Conservation (phyloP, 2,888 invertebrate species). For the Drosophila pseudotakahashii region DNA sequence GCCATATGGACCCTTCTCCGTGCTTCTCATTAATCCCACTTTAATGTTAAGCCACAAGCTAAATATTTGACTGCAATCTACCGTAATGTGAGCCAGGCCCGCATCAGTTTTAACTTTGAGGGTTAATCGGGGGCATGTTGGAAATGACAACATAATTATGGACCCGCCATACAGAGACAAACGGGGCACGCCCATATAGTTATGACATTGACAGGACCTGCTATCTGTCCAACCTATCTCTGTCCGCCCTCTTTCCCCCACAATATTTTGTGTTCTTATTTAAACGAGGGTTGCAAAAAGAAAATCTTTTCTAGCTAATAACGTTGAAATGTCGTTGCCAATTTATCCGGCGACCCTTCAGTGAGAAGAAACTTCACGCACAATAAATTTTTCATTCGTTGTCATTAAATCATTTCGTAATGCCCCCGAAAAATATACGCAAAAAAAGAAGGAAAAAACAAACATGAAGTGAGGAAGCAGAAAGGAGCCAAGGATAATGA, state of each 20-base stretch:
- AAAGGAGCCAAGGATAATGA: constrained; percentile 60
- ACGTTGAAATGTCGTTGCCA: constrained; percentile 60
- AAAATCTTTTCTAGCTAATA: constrained; percentile 51
- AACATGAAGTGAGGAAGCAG: constrained; percentile 18
- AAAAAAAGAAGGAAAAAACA: constrained; percentile 44
- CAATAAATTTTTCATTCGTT: constrained; percentile 82
- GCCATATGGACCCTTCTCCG: neutral
- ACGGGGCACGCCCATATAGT: constrained; percentile 68
- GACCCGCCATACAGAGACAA: constrained; percentile 53
- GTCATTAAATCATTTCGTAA: constrained; percentile 81
- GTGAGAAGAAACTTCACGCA: constrained; percentile 75
- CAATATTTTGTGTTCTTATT: constrained; percentile 1
- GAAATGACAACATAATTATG: constrained; percentile 74
- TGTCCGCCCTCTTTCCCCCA: neutral
- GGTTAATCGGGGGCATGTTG: constrained; percentile 56
- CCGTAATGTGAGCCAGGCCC: constrained; percentile 51
- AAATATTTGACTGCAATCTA: constrained; percentile 42
- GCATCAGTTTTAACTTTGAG: constrained; percentile 38
- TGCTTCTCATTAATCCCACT: constrained; percentile 9
- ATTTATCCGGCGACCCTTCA: constrained; percentile 59
- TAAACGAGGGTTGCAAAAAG: constrained; percentile 31
- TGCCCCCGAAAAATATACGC: constrained; percentile 20
- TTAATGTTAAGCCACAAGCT: constrained; percentile 32
- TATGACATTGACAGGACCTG: constrained; percentile 66
- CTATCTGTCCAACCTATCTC: constrained; percentile 23